Conservation (phyloP, 2,797 vertebrate genomes). For the Syndactyla subalaris region DNA sequence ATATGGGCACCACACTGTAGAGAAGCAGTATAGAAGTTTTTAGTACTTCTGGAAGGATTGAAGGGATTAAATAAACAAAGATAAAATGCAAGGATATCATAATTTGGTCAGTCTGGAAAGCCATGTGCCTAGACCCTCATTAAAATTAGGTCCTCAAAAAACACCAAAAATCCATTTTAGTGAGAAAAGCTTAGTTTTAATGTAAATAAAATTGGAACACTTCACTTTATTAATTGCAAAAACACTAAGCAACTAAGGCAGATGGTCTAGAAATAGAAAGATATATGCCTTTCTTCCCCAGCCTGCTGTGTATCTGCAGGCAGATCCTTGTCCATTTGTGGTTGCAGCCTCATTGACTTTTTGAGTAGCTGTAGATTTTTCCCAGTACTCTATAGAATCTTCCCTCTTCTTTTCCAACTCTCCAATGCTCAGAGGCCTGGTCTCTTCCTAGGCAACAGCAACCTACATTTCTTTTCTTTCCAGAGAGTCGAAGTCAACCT, state of each 20-base stretch:
- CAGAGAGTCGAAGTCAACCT: background rate
- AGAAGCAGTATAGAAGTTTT: background rate
- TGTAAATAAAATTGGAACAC: background rate
- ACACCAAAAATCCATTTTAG: background rate
- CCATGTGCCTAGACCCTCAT: background rate
- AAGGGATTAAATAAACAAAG: background rate
- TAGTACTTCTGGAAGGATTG: background rate
- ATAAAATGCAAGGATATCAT: background rate
- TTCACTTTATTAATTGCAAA: background rate
- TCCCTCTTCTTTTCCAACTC: background rate
- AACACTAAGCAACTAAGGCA: background rate
- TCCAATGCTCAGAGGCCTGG: background rate
- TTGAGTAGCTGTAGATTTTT: background rate
- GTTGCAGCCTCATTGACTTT: background rate
- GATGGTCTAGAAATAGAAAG: background rate
- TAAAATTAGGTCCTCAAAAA: background rate
- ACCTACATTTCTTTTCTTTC: background rate
- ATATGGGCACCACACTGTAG: background rate
- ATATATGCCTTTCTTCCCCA: background rate
- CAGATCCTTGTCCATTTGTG: background rate
- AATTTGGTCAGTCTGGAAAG: background rate
- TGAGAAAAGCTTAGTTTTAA: background rate
- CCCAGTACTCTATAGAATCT: background rate
- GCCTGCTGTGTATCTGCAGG: background rate
- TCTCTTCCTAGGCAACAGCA: background rate